phyloP scores from a whole-genome alignment of 2,888 invertebrate genomes.

The Odontothrips loti region DNA sequence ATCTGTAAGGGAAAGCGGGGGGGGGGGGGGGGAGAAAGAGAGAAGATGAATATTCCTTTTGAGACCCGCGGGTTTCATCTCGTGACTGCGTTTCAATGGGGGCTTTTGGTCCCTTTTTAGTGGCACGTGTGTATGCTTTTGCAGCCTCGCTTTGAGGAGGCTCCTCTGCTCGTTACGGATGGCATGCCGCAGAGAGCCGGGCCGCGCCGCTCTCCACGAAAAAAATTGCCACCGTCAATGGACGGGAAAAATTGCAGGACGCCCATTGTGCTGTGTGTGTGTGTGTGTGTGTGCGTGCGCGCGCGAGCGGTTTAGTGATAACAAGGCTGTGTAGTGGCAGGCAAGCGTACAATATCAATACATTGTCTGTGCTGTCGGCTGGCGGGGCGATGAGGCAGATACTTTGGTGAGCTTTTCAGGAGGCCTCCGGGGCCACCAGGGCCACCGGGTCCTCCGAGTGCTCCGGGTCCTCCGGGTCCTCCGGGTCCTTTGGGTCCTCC shows the following conservation, averaged over 20 bases:
- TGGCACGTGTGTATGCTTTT: constrained; percentile 8
- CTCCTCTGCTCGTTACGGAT: neutral
- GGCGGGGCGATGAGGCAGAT: no score
- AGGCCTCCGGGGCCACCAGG: no score
- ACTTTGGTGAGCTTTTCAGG: no score
- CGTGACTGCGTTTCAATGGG: neutral
- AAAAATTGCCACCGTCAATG: neutral
- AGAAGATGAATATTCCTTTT: constrained; percentile 1
- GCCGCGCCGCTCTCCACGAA: neutral
- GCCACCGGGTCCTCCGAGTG: no score
- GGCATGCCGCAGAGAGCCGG: neutral
- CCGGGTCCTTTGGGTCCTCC: no score
- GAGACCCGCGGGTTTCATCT: neutral
- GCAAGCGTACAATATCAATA: no score
- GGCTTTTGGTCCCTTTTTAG: neutral
- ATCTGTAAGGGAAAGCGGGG: neutral
- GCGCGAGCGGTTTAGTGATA: neutral
- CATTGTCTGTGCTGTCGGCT: no score
- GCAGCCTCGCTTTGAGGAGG: neutral
- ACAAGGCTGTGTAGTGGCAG: neutral
- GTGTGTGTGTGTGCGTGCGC: no score
- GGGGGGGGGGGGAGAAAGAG: neutral
- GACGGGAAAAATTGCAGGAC: neutral
- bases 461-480: no score
- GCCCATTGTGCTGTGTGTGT: neutral